Percentiles rank a stretch among this genome's conserved stretches.
These are phyloP conservation scores for Deroplatys truncata DNA, from an alignment of 2,888 invertebrate species.

Conservation along the genomic window DNA sequence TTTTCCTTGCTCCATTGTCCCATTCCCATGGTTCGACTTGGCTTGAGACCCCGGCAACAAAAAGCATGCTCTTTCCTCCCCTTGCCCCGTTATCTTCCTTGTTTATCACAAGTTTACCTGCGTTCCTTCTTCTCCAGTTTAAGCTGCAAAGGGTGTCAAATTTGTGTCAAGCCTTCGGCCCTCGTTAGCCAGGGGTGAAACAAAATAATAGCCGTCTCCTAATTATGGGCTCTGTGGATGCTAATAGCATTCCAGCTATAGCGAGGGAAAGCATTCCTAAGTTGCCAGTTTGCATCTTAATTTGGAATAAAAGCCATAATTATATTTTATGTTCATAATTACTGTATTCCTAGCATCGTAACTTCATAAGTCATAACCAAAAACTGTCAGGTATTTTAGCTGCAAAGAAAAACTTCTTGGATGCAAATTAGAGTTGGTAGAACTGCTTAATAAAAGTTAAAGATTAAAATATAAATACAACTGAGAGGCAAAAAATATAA, in stretches of 20 bases:
- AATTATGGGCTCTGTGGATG: background rate
- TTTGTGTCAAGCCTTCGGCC: background rate
- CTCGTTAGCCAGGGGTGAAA: background rate
- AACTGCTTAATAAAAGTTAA: too few relatives aligned
- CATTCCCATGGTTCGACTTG: background rate
- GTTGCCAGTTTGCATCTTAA: too few relatives aligned
- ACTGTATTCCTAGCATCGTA: too few relatives aligned
- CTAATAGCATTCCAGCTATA: background rate
- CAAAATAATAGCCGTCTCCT: background rate
- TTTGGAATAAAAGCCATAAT: too few relatives aligned
- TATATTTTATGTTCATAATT: too few relatives aligned
- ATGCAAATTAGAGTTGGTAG: too few relatives aligned
- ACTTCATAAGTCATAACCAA: too few relatives aligned
- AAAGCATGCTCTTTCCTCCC: background rate
- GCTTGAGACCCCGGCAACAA: background rate
- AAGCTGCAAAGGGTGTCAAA: conserved; percentile 3
- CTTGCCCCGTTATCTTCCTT: background rate
- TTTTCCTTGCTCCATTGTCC: background rate
- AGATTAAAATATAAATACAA: too few relatives aligned
- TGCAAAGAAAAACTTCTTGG: too few relatives aligned
- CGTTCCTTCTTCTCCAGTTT: background rate
- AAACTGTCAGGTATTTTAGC: too few relatives aligned
- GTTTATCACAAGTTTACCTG: conserved; percentile 3
- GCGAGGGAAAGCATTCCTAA: background rate
- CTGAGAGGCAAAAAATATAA: too few relatives aligned